These are phyloP conservation scores for Solea solea DNA, from an alignment of 2,113 vertebrate genomes.

Conservation along the genomic window DNA sequence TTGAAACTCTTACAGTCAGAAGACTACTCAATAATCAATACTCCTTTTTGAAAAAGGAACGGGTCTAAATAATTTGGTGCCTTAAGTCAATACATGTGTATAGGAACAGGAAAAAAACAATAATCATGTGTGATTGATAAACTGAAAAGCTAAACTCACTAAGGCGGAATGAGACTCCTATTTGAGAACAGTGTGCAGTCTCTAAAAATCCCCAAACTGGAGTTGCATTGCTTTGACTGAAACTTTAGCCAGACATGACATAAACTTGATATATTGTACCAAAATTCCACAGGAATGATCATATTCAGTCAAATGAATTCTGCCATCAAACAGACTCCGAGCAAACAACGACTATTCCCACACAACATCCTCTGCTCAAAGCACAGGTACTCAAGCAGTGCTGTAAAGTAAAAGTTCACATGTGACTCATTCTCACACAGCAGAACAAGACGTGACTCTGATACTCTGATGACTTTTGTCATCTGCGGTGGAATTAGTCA, in stretches of 20 bases:
- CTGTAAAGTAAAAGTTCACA: conserved; percentile 6
- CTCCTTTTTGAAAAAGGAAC: no score
- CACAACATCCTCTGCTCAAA: neutral
- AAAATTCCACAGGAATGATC: neutral
- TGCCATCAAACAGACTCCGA: neutral
- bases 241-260: neutral
- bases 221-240: neutral
- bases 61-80: no score
- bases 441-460: conserved; percentile 39
- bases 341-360: conserved; percentile 10
- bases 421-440: conserved; percentile 54
- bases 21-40: no score
- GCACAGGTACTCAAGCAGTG: neutral
- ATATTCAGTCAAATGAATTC: neutral
- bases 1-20: no score
- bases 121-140: no score
- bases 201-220: neutral
- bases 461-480: conserved; percentile 9
- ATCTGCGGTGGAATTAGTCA: neutral
- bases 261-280: neutral
- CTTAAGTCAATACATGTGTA: no score
- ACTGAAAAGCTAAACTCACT: no score
- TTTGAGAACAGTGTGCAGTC: neutral
- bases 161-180: no score
- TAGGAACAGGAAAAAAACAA: no score